These are phyloP conservation scores for Vanacampus margaritifer DNA, from an alignment of 2,113 vertebrate genomes.

Conservation along the genomic window DNA sequence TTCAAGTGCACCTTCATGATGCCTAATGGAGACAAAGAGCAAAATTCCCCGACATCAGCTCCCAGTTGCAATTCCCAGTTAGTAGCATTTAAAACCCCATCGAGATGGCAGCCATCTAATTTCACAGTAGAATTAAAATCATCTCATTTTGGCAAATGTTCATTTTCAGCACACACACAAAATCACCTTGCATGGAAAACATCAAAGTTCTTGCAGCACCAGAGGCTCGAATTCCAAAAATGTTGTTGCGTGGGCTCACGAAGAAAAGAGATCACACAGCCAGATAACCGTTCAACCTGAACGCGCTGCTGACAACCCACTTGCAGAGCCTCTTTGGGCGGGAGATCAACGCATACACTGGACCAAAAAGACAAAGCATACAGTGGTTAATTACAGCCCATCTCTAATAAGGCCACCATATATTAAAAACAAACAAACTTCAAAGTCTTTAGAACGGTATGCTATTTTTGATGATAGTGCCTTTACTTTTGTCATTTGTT, in stretches of 20 bases:
- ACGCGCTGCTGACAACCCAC: neutral
- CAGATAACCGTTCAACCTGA: neutral
- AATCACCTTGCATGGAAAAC: neutral
- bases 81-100: neutral
- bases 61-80: neutral
- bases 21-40: neutral
- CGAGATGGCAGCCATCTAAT: neutral
- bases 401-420: neutral
- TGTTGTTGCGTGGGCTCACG: neutral
- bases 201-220: neutral
- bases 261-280: neutral
- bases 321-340: neutral
- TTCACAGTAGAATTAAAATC: neutral
- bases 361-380: neutral
- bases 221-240: slow-evolving; percentile 1
- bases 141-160: neutral
- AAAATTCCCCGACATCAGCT: slow-evolving; percentile 2
- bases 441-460: no score
- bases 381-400: neutral
- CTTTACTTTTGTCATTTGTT: no score
- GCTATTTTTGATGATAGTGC: no score
- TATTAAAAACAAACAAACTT: no score
- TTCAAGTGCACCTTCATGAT: neutral
- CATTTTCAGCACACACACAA: neutral
- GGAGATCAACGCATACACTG: neutral